Evolutionary conservation across 2,113 vertebrate species (phyloP).

Genomic region (Cariama cristata): DNA sequence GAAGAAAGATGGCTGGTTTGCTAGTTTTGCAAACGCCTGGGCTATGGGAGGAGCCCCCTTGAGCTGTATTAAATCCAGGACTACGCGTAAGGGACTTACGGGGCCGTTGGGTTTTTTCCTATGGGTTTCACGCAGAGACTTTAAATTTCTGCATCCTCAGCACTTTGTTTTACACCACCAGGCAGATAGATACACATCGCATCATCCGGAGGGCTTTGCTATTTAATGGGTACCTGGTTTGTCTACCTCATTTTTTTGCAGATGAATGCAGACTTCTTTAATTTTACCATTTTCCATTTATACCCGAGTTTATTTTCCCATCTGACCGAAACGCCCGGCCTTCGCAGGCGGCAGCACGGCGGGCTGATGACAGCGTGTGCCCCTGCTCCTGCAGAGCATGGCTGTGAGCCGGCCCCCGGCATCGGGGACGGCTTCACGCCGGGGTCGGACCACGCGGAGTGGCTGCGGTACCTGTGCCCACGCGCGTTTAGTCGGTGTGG

Average conservation of each 20-base stretch:
- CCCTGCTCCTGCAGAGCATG: not conserved
- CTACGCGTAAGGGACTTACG: fast-evolving
- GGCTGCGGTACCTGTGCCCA: not conserved
- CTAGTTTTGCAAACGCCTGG: fast-evolving
- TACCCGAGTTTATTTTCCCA: not conserved
- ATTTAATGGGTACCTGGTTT: fast-evolving
- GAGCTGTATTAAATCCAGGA: fast-evolving
- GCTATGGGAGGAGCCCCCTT: fast-evolving
- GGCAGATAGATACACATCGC: fast-evolving
- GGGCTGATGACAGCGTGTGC: fast-evolving
- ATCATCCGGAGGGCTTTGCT: too few relatives aligned
- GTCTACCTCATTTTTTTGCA: not conserved
- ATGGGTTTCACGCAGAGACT: fast-evolving
- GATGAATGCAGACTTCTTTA: too few relatives aligned
- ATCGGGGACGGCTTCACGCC: too few relatives aligned
- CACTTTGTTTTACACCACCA: not conserved
- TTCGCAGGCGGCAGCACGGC: not conserved
- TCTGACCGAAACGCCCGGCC: not conserved
- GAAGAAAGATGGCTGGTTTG: fast-evolving
- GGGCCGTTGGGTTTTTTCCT: not conserved
- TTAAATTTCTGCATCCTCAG: not conserved
- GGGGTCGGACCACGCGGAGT: too few relatives aligned
- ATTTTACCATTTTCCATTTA: not conserved
- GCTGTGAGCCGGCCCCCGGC: too few relatives aligned
- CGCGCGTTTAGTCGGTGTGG: fast-evolving